Evolutionary conservation across 2,113 vertebrate species (phyloP).

Genomic region (Melanerpes aurifrons): DNA sequence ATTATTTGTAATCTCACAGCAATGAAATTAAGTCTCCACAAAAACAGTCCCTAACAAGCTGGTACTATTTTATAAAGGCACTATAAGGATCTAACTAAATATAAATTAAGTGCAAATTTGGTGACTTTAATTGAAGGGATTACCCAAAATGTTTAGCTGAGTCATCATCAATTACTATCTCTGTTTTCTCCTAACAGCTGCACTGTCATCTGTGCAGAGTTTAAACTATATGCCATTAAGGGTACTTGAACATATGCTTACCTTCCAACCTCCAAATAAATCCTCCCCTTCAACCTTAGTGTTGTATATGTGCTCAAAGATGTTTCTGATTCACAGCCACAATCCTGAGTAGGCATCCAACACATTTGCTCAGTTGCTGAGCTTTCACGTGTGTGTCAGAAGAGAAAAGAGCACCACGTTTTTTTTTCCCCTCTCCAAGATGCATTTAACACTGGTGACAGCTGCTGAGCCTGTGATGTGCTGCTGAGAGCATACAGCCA

Average conservation of each 20-base stretch:
- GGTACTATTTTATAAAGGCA: not conserved
- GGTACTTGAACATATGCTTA: not conserved
- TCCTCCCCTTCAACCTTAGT: not conserved
- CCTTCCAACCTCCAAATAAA: not conserved
- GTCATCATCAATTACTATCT: not conserved
- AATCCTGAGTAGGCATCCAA: not conserved
- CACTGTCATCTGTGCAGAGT: not conserved
- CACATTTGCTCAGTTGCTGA: not conserved
- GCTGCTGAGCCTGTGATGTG: not conserved
- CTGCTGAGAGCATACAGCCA: not conserved
- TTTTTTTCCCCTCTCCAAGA: not conserved
- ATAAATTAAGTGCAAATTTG: not conserved
- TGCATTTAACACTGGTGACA: not conserved
- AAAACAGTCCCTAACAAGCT: not conserved
- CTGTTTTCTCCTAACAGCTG: not conserved
- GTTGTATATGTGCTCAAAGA: not conserved
- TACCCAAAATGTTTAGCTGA: slow-evolving; percentile 4
- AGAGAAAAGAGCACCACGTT: not conserved
- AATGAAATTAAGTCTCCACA: not conserved
- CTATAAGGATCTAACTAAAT: not conserved
- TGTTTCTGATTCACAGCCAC: not conserved
- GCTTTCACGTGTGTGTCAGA: not conserved
- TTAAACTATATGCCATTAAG: not conserved
- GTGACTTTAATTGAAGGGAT: not conserved
- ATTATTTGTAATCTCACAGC: not conserved